Evolutionary conservation across 2,113 vertebrate species (phyloP).

Genomic region (Platichthys stellatus): DNA sequence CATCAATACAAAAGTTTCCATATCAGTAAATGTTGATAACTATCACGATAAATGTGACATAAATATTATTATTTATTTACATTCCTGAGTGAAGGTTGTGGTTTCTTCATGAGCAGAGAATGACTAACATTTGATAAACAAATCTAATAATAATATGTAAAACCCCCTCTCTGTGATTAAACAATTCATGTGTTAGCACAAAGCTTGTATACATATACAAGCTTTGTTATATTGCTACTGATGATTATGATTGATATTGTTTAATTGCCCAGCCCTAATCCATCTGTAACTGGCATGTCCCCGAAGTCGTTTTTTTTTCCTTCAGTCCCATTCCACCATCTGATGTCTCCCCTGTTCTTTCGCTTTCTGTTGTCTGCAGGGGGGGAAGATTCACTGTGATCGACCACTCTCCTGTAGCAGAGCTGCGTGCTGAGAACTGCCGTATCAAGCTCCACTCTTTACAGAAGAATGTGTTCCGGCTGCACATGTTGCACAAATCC

Average conservation of each 20-base stretch:
- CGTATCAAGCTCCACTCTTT: conserved; percentile 91
- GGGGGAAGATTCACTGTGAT: conserved; percentile 91
- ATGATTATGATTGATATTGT: neutral
- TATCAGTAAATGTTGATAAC: too few species aligned
- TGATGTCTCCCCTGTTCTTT: conserved; percentile 19
- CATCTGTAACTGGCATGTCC: neutral
- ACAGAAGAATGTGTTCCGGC: conserved; percentile 92
- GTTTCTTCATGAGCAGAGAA: too few species aligned
- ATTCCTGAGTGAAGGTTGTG: too few species aligned
- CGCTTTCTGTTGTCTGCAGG: conserved; percentile 67
- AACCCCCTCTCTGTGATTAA: too few species aligned
- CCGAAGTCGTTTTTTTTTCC: neutral
- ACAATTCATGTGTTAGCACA: too few species aligned
- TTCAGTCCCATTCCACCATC: conserved; percentile 5
- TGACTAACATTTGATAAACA: too few species aligned
- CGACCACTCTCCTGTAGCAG: conserved; percentile 88
- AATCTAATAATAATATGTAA: too few species aligned
- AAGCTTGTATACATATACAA: too few species aligned
- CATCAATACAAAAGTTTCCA: too few species aligned
- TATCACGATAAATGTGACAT: too few species aligned
- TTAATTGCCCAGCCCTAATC: neutral
- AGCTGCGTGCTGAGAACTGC: conserved; percentile 90
- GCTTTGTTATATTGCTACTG: too few species aligned
- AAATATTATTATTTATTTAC: too few species aligned
- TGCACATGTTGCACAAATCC: conserved; percentile 83